phyloP scores from a whole-genome alignment of 2,113 vertebrate genomes.

The Stegostoma tigrinum region DNA sequence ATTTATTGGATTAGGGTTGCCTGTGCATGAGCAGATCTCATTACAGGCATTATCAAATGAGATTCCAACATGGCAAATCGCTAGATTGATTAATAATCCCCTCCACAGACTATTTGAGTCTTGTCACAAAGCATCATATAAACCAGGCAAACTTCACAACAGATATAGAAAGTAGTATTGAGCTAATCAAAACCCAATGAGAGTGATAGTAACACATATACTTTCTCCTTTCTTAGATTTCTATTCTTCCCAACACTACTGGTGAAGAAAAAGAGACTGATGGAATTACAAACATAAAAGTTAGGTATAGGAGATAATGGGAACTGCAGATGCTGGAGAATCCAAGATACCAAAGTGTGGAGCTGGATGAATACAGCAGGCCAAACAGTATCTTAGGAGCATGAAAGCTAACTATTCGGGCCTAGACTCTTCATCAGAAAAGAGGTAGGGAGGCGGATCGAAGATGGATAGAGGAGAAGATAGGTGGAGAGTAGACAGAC shows the following conservation, averaged over 20 bases:
- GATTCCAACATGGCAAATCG: not conserved
- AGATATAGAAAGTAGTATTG: not conserved
- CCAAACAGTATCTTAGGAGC: too few species aligned
- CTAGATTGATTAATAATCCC: not conserved
- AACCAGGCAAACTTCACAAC: not conserved
- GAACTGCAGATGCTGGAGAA: too few species aligned
- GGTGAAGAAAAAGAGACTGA: not conserved
- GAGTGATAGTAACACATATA: not conserved
- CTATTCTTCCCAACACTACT: not conserved
- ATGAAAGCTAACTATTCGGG: too few species aligned
- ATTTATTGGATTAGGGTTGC: not conserved
- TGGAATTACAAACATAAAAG: too few species aligned
- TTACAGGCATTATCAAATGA: not conserved
- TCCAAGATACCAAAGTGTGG: too few species aligned
- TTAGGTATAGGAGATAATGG: too few species aligned
- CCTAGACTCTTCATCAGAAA: too few species aligned
- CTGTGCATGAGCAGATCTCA: not conserved
- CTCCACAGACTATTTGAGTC: not conserved
- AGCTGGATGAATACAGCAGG: too few species aligned
- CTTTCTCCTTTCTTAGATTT: not conserved
- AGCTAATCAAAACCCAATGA: not conserved
- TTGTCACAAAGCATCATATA: not conserved
- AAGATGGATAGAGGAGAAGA: too few species aligned
- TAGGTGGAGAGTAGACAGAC: too few species aligned
- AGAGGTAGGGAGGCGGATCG: too few species aligned